Conservation (phyloP, 2,797 vertebrate species). For the Bradypodion ventrale region DNA sequence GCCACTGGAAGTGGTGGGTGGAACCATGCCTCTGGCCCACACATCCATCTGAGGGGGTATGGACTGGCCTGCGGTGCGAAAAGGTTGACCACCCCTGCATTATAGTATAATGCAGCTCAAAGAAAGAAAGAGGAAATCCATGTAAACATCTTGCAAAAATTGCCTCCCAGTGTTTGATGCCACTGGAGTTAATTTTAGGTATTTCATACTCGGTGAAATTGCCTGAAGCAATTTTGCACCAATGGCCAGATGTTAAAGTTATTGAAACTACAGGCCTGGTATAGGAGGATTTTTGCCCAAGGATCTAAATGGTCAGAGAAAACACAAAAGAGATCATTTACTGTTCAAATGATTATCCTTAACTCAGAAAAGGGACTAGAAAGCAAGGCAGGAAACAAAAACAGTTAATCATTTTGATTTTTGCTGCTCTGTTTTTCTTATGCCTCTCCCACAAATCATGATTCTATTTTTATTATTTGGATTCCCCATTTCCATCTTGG, state of each 20-base stretch:
- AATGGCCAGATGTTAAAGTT: background rate
- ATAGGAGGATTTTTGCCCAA: background rate
- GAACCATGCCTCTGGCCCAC: too few species aligned
- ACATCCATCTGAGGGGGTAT: too few species aligned
- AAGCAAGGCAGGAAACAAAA: slow-evolving; percentile 22
- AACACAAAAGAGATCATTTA: slow-evolving; percentile 12
- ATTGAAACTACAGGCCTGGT: background rate
- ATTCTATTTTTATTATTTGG: background rate
- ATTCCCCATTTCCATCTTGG: slow-evolving; percentile 26
- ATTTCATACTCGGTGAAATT: background rate
- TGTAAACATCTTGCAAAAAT: background rate
- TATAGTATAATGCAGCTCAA: too few species aligned
- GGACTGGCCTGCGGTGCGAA: too few species aligned
- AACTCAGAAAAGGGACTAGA: slow-evolving; percentile 4
- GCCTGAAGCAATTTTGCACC: background rate
- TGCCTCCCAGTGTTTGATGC: too few species aligned
- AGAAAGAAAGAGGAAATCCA: background rate
- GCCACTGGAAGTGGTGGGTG: too few species aligned
- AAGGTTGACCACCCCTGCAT: too few species aligned
- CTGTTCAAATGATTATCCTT: slow-evolving; percentile 12
- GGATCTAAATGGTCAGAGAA: background rate
- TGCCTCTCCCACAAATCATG: slow-evolving; percentile 9
- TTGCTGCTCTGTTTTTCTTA: slow-evolving; percentile 11
- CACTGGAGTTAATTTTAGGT: background rate
- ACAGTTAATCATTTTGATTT: slow-evolving; percentile 27